A percentile compares a stretch with the other conserved stretches of the same genome.
Evolutionary conservation across 2,888 invertebrate genomes (phyloP).

Genomic region (Apotomis betuletana): DNA sequence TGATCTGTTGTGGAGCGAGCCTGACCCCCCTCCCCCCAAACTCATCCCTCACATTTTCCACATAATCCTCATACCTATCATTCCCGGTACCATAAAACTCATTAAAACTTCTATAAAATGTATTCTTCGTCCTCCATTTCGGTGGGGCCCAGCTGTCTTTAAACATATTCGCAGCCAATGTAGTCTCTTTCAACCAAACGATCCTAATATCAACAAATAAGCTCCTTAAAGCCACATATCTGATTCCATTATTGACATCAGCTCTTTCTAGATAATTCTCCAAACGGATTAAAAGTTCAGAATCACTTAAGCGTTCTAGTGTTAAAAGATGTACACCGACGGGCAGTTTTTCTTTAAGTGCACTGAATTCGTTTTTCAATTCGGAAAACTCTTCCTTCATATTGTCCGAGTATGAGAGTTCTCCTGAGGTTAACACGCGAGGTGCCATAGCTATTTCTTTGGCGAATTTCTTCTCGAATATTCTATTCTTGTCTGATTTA

Average conservation of each 20-base stretch:
- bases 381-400: constrained; percentile 67
- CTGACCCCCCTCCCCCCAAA: constrained; percentile 56
- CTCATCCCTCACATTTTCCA: constrained; percentile 42
- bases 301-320: constrained; percentile 88
- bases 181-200: constrained; percentile 83
- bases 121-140: constrained; percentile 72
- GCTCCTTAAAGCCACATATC: constrained; percentile 81
- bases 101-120: constrained; percentile 61
- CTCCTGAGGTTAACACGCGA: constrained; percentile 49
- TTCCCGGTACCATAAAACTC: constrained; percentile 54
- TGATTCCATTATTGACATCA: constrained; percentile 82
- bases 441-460: constrained; percentile 64
- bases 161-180: constrained; percentile 86
- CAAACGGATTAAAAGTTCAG: constrained; percentile 86
- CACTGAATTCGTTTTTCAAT: constrained; percentile 65
- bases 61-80: constrained; percentile 44
- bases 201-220: constrained; percentile 84
- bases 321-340: constrained; percentile 89
- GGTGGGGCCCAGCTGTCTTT: constrained; percentile 79
- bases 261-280: constrained; percentile 89
- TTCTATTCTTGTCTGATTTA: constrained; percentile 58
- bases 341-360: constrained; percentile 84
- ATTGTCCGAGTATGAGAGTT: constrained; percentile 37
- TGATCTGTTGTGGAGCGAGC: constrained; percentile 88
- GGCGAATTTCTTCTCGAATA: constrained; percentile 70